Base-by-base conservation (phyloP, 1,140 invertebrate species). In the Acyrthosiphon pisum region DNA sequence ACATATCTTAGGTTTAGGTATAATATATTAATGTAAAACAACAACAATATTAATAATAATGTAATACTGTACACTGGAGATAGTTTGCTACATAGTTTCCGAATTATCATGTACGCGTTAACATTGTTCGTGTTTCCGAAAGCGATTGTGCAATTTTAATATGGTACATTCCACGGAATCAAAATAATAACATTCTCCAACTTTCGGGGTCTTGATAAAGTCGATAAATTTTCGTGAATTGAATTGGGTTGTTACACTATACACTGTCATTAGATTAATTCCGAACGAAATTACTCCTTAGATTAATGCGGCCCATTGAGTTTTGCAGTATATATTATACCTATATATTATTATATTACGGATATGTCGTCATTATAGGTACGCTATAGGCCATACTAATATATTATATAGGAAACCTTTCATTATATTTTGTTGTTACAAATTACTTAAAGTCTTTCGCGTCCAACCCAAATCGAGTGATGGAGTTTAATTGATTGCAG, bases 111-210 rank as follows among this genome's bases (percentile, higher is more conserved):
- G n/a, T 37, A 87, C 30, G 30, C 46, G 35, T 56, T 56, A 89
- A 53, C 48, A 37, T 56, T 37, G 88, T 89, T 56, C 35, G 88
- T n/a, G 50, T 89, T 89, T 41, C 22, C 50, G 22, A 18, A 41
- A 56, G 23, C 48, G 50, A 89, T 89, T n/a, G 86, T 20, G n/a
- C 30, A 20, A 30, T 88, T 87, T 89, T 37, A 53, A 89, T 89
- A 89, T 50, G 41, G 41, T 11, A 26, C 87, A 53, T 89, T 89
- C 87, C 87, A 37, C 87, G 6, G n/a, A 89, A 35, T 53, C 48
- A 35, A 89, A 89, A 87, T 87, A 87, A 46, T 87, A 87, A 89
- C 87, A 53, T 89, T 89, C 48, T 89, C 46, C 7, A 53, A 89
- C 87, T 89, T 89, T 89, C 2, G 22, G 41, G 20, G 20, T 53